Evolutionary conservation across 2,113 vertebrate genomes (phyloP).

Genomic region (Aleadryas rufinucha): DNA sequence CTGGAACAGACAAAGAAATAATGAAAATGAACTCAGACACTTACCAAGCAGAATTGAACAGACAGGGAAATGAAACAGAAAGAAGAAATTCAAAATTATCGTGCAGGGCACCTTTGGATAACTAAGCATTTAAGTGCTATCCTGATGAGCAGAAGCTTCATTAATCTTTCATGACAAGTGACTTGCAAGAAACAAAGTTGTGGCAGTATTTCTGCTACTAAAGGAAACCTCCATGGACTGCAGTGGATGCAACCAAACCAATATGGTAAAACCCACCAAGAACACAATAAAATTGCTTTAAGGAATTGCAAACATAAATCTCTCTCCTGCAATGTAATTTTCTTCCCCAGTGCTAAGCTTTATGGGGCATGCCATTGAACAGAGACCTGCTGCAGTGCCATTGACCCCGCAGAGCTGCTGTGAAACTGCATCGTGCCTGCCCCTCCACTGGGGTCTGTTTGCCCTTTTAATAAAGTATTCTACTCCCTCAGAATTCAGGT

Average conservation of each 20-base stretch:
- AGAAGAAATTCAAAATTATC: slow-evolving; percentile 47
- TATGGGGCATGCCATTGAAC: background rate
- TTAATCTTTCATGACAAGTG: slow-evolving; percentile 67
- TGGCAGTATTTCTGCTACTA: background rate
- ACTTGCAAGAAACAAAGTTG: slow-evolving; percentile 57
- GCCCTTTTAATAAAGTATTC: background rate
- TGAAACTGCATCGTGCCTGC: background rate
- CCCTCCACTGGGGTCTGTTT: background rate
- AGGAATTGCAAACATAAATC: slow-evolving; percentile 29
- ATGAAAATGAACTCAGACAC: slow-evolving; percentile 51
- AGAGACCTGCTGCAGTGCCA: background rate
- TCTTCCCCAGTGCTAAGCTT: background rate
- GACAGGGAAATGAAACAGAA: slow-evolving; percentile 44
- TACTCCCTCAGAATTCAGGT: background rate
- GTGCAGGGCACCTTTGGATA: background rate
- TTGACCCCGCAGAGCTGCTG: background rate
- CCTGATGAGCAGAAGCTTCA: slow-evolving; percentile 36
- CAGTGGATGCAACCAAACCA: background rate
- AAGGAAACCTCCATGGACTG: background rate
- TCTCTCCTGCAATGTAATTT: background rate
- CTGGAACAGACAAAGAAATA: slow-evolving; percentile 43
- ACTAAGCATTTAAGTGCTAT: slow-evolving; percentile 36
- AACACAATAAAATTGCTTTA: slow-evolving; percentile 1
- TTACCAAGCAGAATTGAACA: slow-evolving; percentile 54
- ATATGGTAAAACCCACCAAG: slow-evolving; percentile 13